A percentile compares a stretch with the other conserved stretches of the same genome.
Conservation (phyloP, 2,888 invertebrate genomes). For the Amphipoea oculea region DNA sequence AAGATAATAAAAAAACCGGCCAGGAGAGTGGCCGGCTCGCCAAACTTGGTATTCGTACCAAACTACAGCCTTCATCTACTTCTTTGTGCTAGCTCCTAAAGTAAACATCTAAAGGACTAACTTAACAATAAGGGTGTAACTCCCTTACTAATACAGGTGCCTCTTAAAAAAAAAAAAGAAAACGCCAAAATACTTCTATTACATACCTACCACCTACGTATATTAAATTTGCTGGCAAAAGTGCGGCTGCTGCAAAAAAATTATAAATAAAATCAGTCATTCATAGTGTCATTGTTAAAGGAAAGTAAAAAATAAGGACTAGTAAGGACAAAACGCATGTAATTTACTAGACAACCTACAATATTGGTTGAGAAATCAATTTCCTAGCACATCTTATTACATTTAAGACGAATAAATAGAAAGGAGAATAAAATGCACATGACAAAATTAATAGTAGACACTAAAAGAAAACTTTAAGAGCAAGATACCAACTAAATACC, state of each 20-base stretch:
- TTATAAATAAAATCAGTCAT: not conserved
- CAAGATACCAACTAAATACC: not conserved
- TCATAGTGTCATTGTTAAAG: not conserved
- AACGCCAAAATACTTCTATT: slow-evolving; percentile 2
- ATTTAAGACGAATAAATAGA: not conserved
- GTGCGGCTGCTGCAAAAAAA: not conserved
- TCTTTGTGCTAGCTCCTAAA: slow-evolving; percentile 32
- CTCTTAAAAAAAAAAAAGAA: not conserved
- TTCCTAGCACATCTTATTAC: not conserved
- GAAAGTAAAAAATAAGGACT: not conserved
- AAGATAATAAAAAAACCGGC: slow-evolving; percentile 20
- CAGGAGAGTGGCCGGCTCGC: not conserved
- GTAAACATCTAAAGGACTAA: not conserved
- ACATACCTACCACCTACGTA: not conserved
- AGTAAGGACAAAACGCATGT: not conserved
- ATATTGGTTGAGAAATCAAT: not conserved
- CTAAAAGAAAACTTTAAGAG: not conserved
- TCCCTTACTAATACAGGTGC: too few relatives aligned
- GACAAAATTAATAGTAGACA: not conserved
- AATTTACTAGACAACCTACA: too few relatives aligned
- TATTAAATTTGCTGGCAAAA: not conserved
- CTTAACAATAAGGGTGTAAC: not conserved
- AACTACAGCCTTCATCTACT: slow-evolving; percentile 28
- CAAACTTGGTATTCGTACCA: slow-evolving; percentile 1
- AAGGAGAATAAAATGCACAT: too few relatives aligned